Percentiles rank a stretch among this genome's conserved stretches.
These are phyloP conservation scores for Rhinolophus ferrumequinum DNA, from an alignment of 2,113 vertebrate species.

Conservation along the genomic window DNA sequence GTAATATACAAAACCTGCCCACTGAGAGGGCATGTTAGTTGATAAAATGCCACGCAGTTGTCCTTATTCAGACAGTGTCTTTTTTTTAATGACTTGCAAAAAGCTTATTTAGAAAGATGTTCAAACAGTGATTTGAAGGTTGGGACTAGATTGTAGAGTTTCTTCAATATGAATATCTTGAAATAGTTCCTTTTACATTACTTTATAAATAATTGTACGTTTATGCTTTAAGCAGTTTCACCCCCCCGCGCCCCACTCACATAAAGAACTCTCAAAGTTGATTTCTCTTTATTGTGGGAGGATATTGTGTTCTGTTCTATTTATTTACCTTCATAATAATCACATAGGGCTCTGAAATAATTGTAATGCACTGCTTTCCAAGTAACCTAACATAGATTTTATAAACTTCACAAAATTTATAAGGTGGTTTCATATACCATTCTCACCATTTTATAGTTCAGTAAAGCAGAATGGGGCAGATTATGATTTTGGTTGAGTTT, in stretches of 20 bases:
- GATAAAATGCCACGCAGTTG: not conserved
- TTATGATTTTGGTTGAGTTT: not conserved
- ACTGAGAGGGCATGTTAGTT: not conserved
- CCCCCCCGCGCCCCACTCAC: not conserved
- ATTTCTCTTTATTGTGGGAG: constrained; percentile 29
- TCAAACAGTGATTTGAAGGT: not conserved
- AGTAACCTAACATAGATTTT: constrained; percentile 30
- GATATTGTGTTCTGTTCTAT: not conserved
- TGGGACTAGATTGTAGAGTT: not conserved
- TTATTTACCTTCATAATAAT: constrained; percentile 52
- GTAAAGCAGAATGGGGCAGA: not conserved
- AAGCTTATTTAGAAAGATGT: constrained; percentile 41
- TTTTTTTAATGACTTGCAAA: constrained; percentile 34
- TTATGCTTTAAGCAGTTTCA: not conserved
- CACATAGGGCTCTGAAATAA: not conserved
- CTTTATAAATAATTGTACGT: not conserved
- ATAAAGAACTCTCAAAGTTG: constrained; percentile 2
- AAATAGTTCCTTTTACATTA: constrained; percentile 2
- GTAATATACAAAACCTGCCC: not conserved
- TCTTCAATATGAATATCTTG: constrained; percentile 34
- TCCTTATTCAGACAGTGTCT: not conserved
- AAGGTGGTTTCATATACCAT: not conserved
- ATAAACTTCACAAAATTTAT: constrained; percentile 35
- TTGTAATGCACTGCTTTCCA: not conserved
- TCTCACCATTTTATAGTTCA: not conserved